Base-by-base conservation (phyloP, 2,797 vertebrate genomes). In the Typhlichthys eigenmanni region DNA sequence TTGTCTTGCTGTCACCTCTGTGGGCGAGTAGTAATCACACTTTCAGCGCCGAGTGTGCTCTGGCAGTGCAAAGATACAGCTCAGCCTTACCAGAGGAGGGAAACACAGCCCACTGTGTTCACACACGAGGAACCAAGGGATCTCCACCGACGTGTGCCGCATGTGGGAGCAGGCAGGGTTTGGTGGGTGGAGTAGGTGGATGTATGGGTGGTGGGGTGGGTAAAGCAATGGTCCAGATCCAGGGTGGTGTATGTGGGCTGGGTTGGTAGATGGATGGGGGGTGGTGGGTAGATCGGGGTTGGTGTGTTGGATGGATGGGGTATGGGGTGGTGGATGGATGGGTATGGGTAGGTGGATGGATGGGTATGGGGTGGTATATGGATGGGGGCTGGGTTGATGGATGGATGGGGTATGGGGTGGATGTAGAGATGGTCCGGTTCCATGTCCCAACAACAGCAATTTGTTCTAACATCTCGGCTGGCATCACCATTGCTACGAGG, bases 31-130 rank as follows among this genome's bases (percentile, higher is more conserved):
- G 78, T 81, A 81, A 83, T 87, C 79, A 84, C 85, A 85, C 79
- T 68, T 78, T 72, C 75, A 75, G 71, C 58, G 1, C 16, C 66
- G 72, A 85, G 88, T 78, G 73, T 0, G 70, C 66, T 14, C 17
- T 64, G 2, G 13, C 68, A 71, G 76, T 75, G 87, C 83, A 82
- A 71, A 93, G 86, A 88, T 86, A 74, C 74, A 64, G 80, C 63
- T 75, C 78, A 60, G 86, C 85, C 86, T 89, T 90, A 88, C 90
- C 90, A 75, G 89, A 78, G 75, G 74, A 85, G 88, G 91, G 92
- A 87, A 87, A 89, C 83, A 81, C 57, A 61, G 77, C 79, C 78
- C 83, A 86, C 82, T 82, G 55, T 58, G 87, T 92, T 78, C 88
- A 81, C 76, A 61, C 64, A 9, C 2, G 47, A 60, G 69, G 50